Base-by-base conservation (phyloP, 2,113 vertebrate genomes). In the Atrichornis clamosus region DNA sequence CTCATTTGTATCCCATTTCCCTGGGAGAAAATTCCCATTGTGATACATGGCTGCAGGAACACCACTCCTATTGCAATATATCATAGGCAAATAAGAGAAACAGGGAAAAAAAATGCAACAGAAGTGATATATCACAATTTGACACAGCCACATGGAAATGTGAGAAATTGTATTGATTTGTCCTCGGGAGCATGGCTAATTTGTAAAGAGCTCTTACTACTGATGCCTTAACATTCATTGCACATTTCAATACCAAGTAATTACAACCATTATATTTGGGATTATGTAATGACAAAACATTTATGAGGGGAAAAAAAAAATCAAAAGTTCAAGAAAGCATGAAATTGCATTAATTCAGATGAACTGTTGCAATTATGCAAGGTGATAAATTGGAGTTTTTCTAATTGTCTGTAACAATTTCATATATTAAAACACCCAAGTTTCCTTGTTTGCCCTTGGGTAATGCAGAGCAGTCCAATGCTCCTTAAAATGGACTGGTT, bases 301-400 rank as follows among this genome's bases (percentile, higher is more conserved):
- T 91, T 84, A 70, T 42, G 39, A 46, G 47, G 39, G 42, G 35
- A 4, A 16, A 37, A 41, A 84, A 79, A 77, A 73, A 95, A 96
- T 93, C 76, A 90, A 52, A 93, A 96, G 78, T 90, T 95, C 86
- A 95, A 90, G 84, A 95, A 93, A 97, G 93, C 94, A 94, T 95
- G 87, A 96, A 97, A 96, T 96, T 87, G 86, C 82, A 89, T 95
- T 94, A 94, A 96, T 96, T 94, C 89, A 79, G 73, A 93, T 93
- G 77, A 96, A 93, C 76, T 67, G 46, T 69, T 90, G 84, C 90
- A 93, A 96, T 94, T 96, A 96, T 26, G 58, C 69, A 89, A 94
- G 84, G 87, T 95, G 84, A 92, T 76, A 87, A 86, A 91, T 93
- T 85, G 80, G 65, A 77, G 53, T 92, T 94, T 96, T 53, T 93